Evolutionary conservation across 2,888 invertebrate genomes (phyloP).

Genomic region (Ormyrus rosae): DNA sequence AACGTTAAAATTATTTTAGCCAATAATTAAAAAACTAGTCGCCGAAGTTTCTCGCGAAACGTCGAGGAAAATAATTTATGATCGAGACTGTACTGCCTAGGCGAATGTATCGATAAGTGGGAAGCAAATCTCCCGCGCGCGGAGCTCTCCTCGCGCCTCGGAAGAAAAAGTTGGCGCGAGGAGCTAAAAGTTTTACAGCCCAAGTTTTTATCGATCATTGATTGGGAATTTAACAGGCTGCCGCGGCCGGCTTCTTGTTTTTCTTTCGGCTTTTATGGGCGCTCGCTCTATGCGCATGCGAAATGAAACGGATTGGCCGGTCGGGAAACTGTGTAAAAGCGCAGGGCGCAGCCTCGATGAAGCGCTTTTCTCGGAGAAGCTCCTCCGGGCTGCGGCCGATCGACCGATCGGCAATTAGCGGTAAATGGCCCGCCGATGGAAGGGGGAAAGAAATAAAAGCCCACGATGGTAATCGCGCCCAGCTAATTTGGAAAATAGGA

Average conservation of each 20-base stretch:
- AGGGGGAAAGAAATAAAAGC: conserved; percentile 14
- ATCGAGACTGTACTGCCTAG: too few relatives aligned
- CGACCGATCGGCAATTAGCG: conserved; percentile 18
- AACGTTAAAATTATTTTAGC: neutral
- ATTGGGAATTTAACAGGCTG: conserved; percentile 27
- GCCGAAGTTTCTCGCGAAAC: too few relatives aligned
- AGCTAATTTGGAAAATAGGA: conserved; percentile 8
- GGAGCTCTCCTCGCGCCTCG: neutral
- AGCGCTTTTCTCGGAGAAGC: neutral
- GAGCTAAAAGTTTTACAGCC: conserved; percentile 21
- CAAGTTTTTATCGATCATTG: conserved; percentile 40
- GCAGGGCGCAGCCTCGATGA: neutral
- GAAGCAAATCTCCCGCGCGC: too few relatives aligned
- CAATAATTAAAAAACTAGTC: too few relatives aligned
- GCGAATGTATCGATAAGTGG: too few relatives aligned
- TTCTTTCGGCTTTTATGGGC: conserved; percentile 18
- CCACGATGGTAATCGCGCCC: conserved; percentile 1
- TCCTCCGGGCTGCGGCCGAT: conserved; percentile 2
- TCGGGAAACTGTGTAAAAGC: neutral
- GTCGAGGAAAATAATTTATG: too few relatives aligned
- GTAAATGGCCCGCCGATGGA: neutral
- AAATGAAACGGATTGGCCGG: neutral
- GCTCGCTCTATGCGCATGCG: conserved; percentile 11
- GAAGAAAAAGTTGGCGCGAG: conserved; percentile 11
- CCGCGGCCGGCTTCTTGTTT: conserved; percentile 12